A percentile compares a stretch with the other conserved stretches of the same genome.
These are phyloP conservation scores for Eulemur rubriventer DNA, from an alignment of 2,797 vertebrate genomes.

Conservation along the genomic window DNA sequence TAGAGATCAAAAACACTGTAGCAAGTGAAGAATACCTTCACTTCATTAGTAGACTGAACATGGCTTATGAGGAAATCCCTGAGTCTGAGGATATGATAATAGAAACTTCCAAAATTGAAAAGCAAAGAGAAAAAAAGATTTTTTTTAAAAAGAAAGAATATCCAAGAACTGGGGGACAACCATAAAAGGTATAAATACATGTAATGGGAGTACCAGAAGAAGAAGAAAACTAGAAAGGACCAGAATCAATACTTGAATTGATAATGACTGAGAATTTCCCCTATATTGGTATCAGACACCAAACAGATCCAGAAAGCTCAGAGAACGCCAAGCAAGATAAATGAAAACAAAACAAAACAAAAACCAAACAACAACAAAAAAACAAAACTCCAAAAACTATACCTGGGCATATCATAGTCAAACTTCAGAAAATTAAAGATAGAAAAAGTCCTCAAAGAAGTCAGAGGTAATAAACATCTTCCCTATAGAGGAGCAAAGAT, in stretches of 20 bases:
- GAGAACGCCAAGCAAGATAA: neutral
- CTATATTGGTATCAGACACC: neutral
- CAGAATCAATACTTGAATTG: neutral
- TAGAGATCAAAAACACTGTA: neutral
- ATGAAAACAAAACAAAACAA: neutral
- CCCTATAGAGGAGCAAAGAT: neutral
- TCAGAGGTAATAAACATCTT: neutral
- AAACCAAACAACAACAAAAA: too few relatives aligned
- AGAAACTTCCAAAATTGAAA: neutral
- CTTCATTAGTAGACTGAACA: neutral
- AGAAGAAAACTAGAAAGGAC: neutral
- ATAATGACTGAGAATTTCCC: neutral
- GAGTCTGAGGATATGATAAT: neutral
- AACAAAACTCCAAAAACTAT: too few relatives aligned
- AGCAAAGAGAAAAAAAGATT: neutral
- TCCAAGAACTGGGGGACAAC: neutral
- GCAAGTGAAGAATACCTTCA: neutral
- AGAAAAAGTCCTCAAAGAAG: neutral
- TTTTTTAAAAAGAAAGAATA: neutral
- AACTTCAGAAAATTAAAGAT: neutral
- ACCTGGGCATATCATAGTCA: neutral
- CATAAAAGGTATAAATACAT: neutral
- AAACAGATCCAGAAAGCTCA: neutral
- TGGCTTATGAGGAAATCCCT: neutral
- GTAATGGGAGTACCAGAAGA: neutral